These are phyloP conservation scores for Ormyrus pomaceus DNA, from an alignment of 2,888 invertebrate species.

Conservation along the genomic window DNA sequence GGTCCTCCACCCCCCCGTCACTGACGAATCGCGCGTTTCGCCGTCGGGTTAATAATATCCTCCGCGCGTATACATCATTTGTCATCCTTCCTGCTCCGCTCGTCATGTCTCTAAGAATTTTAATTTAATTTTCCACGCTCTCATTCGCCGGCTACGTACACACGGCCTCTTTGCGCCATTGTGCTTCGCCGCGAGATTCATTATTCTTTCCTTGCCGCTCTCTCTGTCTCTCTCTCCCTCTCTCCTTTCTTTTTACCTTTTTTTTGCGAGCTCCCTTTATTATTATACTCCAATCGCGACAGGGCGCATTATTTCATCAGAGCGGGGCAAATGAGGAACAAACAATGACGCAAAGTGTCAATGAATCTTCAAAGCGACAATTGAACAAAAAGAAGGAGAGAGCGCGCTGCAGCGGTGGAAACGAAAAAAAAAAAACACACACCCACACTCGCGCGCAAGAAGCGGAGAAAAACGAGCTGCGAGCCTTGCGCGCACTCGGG, in stretches of 20 bases:
- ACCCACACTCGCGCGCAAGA: too few species aligned
- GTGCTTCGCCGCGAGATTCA: constrained; percentile 24
- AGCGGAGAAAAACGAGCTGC: background rate
- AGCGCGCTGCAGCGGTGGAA: background rate
- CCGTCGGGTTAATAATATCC: constrained; percentile 35
- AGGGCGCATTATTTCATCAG: constrained; percentile 26
- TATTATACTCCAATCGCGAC: constrained; percentile 27
- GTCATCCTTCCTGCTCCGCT: constrained; percentile 3
- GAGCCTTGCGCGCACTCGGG: background rate
- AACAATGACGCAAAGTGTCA: constrained; percentile 47
- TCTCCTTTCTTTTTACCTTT: background rate
- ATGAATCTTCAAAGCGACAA: constrained; percentile 49
- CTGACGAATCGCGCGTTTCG: constrained; percentile 27
- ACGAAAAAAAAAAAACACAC: background rate
- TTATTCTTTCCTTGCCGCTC: constrained; percentile 28
- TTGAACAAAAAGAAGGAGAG: constrained; percentile 30
- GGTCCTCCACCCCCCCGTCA: background rate
- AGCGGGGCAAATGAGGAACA: constrained; percentile 26
- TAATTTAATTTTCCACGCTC: constrained; percentile 39
- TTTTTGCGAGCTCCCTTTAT: constrained; percentile 14
- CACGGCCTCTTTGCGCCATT: constrained; percentile 23
- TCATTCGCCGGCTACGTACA: background rate
- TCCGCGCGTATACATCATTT: constrained; percentile 20
- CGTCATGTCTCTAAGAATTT: constrained; percentile 28
- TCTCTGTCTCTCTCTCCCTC: background rate